phyloP scores from a whole-genome alignment of 2,888 invertebrate genomes.

The Lymantria dispar region DNA sequence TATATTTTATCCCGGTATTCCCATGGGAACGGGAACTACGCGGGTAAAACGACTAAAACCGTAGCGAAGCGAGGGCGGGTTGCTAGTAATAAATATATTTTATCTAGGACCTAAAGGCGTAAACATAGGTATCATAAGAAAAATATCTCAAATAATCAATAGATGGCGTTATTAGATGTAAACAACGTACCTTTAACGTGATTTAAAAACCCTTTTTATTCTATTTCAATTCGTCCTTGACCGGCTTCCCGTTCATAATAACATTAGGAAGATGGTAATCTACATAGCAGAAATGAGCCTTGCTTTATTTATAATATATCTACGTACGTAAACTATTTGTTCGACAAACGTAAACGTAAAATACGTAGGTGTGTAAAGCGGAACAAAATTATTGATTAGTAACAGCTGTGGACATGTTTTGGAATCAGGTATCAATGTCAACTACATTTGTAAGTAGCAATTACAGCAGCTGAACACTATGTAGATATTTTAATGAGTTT shows the following conservation, averaged over 20 bases:
- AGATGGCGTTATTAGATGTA: slow-evolving; percentile 26
- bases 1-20: too few species aligned
- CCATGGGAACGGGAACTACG: too few species aligned
- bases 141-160: not conserved
- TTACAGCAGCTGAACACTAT: not conserved
- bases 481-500: too few species aligned
- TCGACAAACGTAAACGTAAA: not conserved
- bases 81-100: too few species aligned
- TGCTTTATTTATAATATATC: too few species aligned
- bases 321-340: slow-evolving; percentile 6
- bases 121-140: not conserved
- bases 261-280: not conserved
- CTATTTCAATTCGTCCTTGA: slow-evolving; percentile 35
- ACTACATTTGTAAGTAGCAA: not conserved
- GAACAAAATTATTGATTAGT: not conserved
- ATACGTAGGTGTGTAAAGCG: not conserved
- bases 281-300: too few species aligned
- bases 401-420: not conserved
- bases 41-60: too few species aligned
- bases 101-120: too few species aligned
- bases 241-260: slow-evolving; percentile 22
- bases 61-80: too few species aligned
- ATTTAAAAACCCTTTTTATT: slow-evolving; percentile 23
- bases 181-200: slow-evolving; percentile 19
- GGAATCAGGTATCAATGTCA: not conserved